Evolutionary conservation across 2,888 invertebrate species (phyloP).

Genomic region (Tenthredo notha): DNA sequence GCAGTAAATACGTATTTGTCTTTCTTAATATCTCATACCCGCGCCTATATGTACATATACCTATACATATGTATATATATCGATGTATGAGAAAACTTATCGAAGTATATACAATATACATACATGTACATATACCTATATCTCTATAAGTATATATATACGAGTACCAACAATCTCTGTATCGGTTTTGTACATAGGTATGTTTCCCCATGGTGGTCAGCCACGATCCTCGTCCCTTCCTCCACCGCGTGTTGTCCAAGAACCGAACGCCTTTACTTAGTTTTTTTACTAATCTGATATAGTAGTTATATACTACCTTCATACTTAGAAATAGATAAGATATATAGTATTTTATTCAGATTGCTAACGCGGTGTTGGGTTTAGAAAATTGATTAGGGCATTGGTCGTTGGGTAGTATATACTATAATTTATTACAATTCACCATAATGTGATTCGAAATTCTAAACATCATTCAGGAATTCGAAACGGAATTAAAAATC

Average conservation of each 20-base stretch:
- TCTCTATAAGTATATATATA: neutral
- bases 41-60: neutral
- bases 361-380: neutral
- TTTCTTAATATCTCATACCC: neutral
- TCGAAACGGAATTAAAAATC: too few species aligned
- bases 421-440: neutral
- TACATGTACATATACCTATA: neutral
- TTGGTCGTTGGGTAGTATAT: neutral
- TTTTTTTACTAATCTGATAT: neutral
- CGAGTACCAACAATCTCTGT: neutral
- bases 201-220: conserved; percentile 4
- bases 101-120: too few species aligned
- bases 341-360: neutral
- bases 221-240: neutral
- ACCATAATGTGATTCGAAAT: neutral
- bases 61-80: neutral
- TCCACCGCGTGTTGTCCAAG: neutral
- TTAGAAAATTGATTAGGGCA: neutral
- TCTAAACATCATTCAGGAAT: neutral
- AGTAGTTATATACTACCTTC: neutral
- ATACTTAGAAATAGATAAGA: neutral
- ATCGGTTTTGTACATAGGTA: neutral
- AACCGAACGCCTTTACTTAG: neutral
- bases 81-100: too few species aligned
- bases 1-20: conserved; percentile 1